Percentiles rank a stretch among this genome's conserved stretches.
Evolutionary conservation across 2,888 invertebrate genomes (phyloP).

Genomic region (Tetragnatha montana): DNA sequence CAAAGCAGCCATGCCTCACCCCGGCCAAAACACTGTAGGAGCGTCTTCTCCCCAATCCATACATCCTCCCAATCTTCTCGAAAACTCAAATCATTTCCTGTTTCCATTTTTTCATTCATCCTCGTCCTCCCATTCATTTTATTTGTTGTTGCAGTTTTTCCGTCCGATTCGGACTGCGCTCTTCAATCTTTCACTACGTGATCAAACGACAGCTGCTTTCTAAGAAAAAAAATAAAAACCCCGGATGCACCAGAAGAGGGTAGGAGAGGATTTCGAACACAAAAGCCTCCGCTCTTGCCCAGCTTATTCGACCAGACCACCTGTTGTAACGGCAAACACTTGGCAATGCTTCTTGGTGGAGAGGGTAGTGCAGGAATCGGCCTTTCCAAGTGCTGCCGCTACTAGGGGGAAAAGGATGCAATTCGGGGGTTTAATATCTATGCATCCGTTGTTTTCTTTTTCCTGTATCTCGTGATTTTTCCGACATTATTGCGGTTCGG

Average conservation of each 20-base stretch:
- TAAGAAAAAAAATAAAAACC: conserved; percentile 26
- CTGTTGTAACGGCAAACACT: conserved; percentile 60
- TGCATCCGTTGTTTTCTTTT: neutral
- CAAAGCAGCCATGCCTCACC: conserved; percentile 19
- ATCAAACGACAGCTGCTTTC: conserved; percentile 54
- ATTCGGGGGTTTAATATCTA: neutral
- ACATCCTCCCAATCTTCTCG: conserved; percentile 1
- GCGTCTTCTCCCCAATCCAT: neutral
- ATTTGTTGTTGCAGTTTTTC: too few relatives aligned
- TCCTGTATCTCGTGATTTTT: too few relatives aligned
- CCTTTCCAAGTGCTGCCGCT: neutral
- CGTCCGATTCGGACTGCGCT: neutral
- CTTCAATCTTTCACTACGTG: conserved; percentile 39
- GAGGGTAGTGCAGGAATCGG: neutral
- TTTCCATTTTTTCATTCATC: neutral
- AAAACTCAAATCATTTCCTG: conserved; percentile 60
- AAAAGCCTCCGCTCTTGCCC: conserved; percentile 13
- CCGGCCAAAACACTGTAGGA: neutral
- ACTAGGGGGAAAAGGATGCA: conserved; percentile 23
- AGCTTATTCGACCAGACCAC: conserved; percentile 21
- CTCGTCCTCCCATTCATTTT: neutral
- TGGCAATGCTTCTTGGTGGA: neutral
- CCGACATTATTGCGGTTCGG: too few relatives aligned
- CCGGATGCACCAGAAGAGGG: conserved; percentile 25
- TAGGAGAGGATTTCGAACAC: conserved; percentile 4